Evolutionary conservation across 2,888 invertebrate species (phyloP).

Genomic region (Amiota communis): DNA sequence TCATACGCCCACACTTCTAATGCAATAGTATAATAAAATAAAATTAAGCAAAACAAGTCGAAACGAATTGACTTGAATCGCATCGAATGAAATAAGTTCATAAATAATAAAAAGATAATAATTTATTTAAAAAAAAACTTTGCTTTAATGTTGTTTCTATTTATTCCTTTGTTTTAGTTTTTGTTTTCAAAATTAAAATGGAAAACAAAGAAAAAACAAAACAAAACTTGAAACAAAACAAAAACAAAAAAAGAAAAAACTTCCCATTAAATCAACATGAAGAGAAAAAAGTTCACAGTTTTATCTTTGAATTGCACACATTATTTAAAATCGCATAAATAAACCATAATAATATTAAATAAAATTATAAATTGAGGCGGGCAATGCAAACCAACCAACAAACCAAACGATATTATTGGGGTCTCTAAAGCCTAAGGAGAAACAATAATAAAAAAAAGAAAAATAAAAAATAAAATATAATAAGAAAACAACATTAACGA

Average conservation of each 20-base stretch:
- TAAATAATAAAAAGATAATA: slow-evolving; percentile 50
- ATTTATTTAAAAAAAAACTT: slow-evolving; percentile 44
- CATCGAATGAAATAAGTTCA: slow-evolving; percentile 26
- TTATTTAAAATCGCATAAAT: slow-evolving; percentile 69
- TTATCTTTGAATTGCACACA: slow-evolving; percentile 61
- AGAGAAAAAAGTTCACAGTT: slow-evolving; percentile 44
- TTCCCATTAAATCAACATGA: slow-evolving; percentile 54
- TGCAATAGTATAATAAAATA: no score
- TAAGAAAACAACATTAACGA: slow-evolving; percentile 65
- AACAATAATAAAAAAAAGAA: slow-evolving; percentile 40
- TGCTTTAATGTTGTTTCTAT: slow-evolving; percentile 56
- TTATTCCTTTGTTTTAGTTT: slow-evolving; percentile 36
- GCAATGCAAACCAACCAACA: slow-evolving; percentile 42
- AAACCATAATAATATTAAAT: slow-evolving; percentile 60
- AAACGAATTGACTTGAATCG: no score
- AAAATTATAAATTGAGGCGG: slow-evolving; percentile 35
- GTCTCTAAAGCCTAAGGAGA: slow-evolving; percentile 15
- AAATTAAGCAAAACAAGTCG: no score
- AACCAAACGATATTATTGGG: slow-evolving; percentile 10
- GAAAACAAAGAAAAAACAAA: slow-evolving; percentile 28
- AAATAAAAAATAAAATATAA: slow-evolving; percentile 45
- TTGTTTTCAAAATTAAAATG: not conserved
- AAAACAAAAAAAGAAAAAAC: slow-evolving; percentile 12
- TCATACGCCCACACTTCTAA: no score
- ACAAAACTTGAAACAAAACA: slow-evolving; percentile 37